Percentiles rank a stretch among this genome's conserved stretches.
These are phyloP conservation scores for Aurelia sp. DNA, from an alignment of 30 jellyfish, hydroid and myxozoan genomes.

Conservation along the genomic window DNA sequence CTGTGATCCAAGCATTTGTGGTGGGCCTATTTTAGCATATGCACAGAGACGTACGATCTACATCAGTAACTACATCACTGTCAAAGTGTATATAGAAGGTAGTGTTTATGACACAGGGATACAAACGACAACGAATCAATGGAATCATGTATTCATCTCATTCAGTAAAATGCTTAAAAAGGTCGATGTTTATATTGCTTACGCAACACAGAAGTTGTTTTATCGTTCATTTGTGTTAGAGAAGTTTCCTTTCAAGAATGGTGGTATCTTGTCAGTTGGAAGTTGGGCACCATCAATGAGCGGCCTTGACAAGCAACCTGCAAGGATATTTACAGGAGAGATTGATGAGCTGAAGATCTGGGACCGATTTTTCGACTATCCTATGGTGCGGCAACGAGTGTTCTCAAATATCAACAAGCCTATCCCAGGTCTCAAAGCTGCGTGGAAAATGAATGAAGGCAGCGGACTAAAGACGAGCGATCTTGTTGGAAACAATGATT, in stretches of 20 bases:
- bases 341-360: slow-evolving; percentile 67
- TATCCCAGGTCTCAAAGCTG: slow-evolving; percentile 54
- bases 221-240: slow-evolving; percentile 39
- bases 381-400: slow-evolving; percentile 56
- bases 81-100: slow-evolving; percentile 39
- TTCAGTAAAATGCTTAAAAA: neutral
- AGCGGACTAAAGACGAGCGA: slow-evolving; percentile 38
- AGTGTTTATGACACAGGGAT: slow-evolving; percentile 49
- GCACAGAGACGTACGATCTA: slow-evolving; percentile 25
- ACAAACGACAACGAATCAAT: slow-evolving; percentile 12
- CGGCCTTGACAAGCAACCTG: slow-evolving; percentile 24
- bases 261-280: slow-evolving; percentile 51
- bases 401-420: slow-evolving; percentile 54
- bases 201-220: neutral
- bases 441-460: slow-evolving; percentile 69
- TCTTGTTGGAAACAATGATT: slow-evolving; percentile 40
- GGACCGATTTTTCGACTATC: slow-evolving; percentile 40
- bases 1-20: slow-evolving; percentile 51
- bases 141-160: slow-evolving; percentile 57
- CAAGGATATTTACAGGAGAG: slow-evolving; percentile 50
- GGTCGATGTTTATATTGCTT: slow-evolving; percentile 45
- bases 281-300: slow-evolving; percentile 66
- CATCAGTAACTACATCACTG: slow-evolving; percentile 28
- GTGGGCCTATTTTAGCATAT: slow-evolving; percentile 56
- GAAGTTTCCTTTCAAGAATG: slow-evolving; percentile 20